These are phyloP conservation scores for Zygothrica quintamaculata DNA, from an alignment of 2,888 invertebrate genomes.

Conservation along the genomic window DNA sequence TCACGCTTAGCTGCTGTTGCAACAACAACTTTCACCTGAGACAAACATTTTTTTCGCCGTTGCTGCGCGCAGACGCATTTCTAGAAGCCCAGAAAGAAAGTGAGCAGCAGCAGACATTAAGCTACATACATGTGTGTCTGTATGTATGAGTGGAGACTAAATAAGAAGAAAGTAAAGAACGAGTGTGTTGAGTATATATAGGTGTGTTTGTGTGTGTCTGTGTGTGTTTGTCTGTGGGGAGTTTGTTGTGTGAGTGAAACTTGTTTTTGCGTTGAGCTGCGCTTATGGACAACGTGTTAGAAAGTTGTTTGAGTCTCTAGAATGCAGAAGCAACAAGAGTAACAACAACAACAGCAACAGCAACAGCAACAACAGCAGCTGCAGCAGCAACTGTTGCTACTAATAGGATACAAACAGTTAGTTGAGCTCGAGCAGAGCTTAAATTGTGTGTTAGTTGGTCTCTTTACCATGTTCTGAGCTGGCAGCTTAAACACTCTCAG, in stretches of 20 bases:
- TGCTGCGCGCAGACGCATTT: conserved; percentile 39
- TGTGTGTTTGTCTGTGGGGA: background rate
- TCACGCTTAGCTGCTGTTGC: conserved; percentile 67
- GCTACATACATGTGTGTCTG: conserved; percentile 5
- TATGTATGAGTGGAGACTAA: conserved; percentile 12
- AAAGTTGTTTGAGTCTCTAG: conserved; percentile 57
- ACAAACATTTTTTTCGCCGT: conserved; percentile 14
- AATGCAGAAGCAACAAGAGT: conserved; percentile 52
- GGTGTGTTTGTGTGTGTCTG: no score
- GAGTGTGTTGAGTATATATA: no score
- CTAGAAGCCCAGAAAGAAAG: conserved; percentile 58
- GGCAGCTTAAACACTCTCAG: conserved; percentile 32
- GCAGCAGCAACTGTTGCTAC: background rate
- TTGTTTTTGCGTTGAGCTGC: conserved; percentile 44
- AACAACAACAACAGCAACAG: no score
- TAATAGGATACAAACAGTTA: conserved; percentile 46
- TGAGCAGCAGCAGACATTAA: conserved; percentile 42
- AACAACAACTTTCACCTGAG: conserved; percentile 74
- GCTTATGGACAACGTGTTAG: conserved; percentile 47
- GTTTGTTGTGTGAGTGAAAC: conserved; percentile 37
- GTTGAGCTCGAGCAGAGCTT: conserved; percentile 34
- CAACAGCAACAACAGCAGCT: no score
- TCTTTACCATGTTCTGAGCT: conserved; percentile 13
- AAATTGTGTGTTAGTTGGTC: conserved; percentile 56
- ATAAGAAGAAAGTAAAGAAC: conserved; percentile 58